phyloP scores from a whole-genome alignment of 2,888 invertebrate species.

The Seira musarum region DNA sequence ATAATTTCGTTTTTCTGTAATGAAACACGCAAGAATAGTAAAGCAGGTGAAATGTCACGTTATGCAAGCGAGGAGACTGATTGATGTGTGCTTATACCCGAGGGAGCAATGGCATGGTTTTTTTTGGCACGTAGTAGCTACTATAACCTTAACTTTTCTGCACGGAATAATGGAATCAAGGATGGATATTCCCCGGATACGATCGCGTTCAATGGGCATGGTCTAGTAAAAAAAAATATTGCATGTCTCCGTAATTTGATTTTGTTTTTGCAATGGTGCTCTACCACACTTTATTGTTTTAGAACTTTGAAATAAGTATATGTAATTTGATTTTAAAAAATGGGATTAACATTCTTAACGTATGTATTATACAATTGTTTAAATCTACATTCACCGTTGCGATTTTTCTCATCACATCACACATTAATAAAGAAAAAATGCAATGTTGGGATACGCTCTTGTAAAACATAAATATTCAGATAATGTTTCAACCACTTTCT shows the following conservation, averaged over 20 bases:
- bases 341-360: background rate
- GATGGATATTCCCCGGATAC: background rate
- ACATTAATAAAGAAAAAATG: background rate
- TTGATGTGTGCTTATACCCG: background rate
- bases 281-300: background rate
- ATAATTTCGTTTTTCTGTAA: background rate
- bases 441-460: background rate
- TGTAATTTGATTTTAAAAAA: background rate
- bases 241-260: background rate
- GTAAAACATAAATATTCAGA: background rate
- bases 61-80: background rate
- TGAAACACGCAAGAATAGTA: background rate
- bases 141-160: too few species aligned
- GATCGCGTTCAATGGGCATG: background rate
- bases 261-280: background rate
- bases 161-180: background rate
- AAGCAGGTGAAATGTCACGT: conserved; percentile 1
- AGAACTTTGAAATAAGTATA: too few species aligned
- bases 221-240: background rate
- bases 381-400: conserved; percentile 3
- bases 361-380: background rate
- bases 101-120: background rate
- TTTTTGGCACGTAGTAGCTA: too few species aligned
- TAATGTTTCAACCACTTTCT: background rate
- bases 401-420: background rate